Evolutionary conservation across 2,113 vertebrate species (phyloP), one percentile per base, ranked within the genome.

Genomic region (Mustelus asterias): DNA sequence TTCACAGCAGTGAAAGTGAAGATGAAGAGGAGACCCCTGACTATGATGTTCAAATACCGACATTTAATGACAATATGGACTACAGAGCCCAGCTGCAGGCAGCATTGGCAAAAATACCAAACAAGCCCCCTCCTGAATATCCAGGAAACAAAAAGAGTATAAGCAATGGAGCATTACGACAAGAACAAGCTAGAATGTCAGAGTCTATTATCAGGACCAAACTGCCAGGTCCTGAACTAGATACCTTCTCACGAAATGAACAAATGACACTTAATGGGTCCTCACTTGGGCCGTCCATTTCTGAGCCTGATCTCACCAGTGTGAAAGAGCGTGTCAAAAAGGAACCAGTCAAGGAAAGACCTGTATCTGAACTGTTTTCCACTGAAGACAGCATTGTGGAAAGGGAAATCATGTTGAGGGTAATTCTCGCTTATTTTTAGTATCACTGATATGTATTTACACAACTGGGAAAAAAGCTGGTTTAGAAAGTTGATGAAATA

Each of bases 351-450:
- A 99, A 99, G 97, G 99, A 99, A 97, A 98, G 99, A 95, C 99
- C 99, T 0, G 99, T 99, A 94, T 99, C 99, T 0, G 99, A 99
- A 97, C 99, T 99, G 98, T 99, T 99, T 96, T 99, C 99, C 95
- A 97, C 99, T 8, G 98, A 99, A 96, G 99, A 99, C 97, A 99
- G 98, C 97, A 99, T 99, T 5, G 98, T 99, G 97, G 99, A 99
- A 96, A 97, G 98, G 96, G 99, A 99, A 96, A 98, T 99, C 96
- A 98, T 98, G 96, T 98, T 99, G 96, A 98, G 98, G 98, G 99
- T 99, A 96, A 98, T 98, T 97, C 95, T 20, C 65, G 83, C 69
- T 95, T 54, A 33, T 24, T 63, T 72, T 72, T 95, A 14, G 41
- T 67, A 37, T 94, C 20, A 70, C 1, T 44, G 65, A 69, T 41